A percentile compares a stretch with the other conserved stretches of the same genome.
Conservation (phyloP, 2,113 vertebrate species). For the Pangasianodon gigas region DNA sequence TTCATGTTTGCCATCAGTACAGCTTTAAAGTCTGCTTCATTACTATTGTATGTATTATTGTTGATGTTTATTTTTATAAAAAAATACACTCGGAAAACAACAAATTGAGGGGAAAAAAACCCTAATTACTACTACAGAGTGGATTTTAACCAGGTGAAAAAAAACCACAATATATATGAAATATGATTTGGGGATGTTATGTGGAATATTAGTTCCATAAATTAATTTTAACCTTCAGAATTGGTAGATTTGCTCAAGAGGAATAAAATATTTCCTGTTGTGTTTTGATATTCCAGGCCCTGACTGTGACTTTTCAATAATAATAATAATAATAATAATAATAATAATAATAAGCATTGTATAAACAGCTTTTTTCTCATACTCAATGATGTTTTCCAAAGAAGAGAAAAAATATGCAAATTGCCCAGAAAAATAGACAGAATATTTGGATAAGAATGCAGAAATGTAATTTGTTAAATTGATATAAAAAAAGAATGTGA, state of each 20-base stretch:
- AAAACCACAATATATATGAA: not conserved
- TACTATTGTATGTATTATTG: not conserved
- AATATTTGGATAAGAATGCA: not conserved
- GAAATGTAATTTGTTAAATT: not conserved
- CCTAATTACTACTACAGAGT: not conserved
- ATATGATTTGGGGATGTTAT: not conserved
- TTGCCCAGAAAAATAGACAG: too few relatives aligned
- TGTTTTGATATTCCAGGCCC: not conserved
- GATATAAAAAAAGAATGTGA: too few relatives aligned
- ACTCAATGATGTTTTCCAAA: not conserved
- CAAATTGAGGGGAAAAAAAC: not conserved
- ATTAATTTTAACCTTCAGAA: not conserved
- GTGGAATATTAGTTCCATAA: not conserved
- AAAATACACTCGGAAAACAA: not conserved
- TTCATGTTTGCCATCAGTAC: not conserved
- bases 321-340: not conserved
- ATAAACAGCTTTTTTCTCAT: too few relatives aligned
- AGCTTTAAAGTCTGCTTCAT: not conserved
- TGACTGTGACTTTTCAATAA: not conserved
- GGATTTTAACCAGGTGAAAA: not conserved
- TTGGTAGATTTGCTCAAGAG: not conserved
- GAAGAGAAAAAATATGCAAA: not conserved
- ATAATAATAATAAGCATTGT: not conserved
- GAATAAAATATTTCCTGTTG: not conserved
- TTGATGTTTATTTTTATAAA: not conserved